Percentiles rank a stretch among this genome's conserved stretches.
Conservation (phyloP, 2,888 invertebrate genomes). For the Metacarcinus magister region DNA sequence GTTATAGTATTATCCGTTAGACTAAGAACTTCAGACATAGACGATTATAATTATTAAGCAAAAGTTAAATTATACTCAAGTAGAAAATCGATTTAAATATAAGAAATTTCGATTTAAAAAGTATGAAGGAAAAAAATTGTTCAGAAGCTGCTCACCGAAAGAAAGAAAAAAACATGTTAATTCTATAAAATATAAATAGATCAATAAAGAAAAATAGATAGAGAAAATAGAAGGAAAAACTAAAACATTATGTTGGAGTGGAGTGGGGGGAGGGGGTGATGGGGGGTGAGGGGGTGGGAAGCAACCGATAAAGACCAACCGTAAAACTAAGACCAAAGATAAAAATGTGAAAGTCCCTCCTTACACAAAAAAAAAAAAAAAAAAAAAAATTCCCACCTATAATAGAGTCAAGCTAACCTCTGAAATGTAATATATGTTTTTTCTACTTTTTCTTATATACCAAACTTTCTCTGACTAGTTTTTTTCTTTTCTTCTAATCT, state of each 20-base stretch:
- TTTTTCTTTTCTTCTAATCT: neutral
- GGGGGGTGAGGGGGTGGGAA: no score
- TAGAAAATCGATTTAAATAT: no score
- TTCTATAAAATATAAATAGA: neutral
- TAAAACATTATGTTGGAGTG: no score
- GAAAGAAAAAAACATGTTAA: neutral
- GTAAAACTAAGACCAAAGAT: neutral
- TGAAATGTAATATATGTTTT: neutral
- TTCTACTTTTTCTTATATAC: neutral
- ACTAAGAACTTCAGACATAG: no score
- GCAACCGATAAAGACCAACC: neutral
- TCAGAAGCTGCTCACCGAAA: neutral
- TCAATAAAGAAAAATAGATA: neutral
- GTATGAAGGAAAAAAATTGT: neutral
- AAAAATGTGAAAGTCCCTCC: neutral
- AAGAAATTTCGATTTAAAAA: neutral
- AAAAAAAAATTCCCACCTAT: neutral
- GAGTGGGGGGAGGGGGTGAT: no score
- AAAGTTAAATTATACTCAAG: no score
- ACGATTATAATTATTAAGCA: no score
- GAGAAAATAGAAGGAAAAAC: no score
- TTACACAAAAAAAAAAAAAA: no score
- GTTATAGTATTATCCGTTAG: no score
- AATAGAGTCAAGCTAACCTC: neutral
- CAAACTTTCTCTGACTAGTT: slow-evolving; percentile 2